Base-by-base conservation (phyloP, 2,797 vertebrate genomes). In the Hylomyscus alleni region DNA sequence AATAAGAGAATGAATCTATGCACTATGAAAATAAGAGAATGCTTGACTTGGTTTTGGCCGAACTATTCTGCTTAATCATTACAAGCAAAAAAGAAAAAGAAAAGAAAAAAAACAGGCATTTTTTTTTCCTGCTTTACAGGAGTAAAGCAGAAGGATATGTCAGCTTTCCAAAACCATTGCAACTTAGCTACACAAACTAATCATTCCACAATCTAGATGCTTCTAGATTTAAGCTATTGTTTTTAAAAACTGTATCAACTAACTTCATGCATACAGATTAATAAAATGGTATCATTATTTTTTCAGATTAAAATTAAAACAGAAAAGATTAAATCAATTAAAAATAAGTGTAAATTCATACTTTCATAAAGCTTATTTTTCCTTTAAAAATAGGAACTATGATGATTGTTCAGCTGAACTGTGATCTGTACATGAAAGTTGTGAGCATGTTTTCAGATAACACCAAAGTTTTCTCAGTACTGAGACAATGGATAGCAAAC, bases 201-300 rank as follows among this genome's bases (percentile, higher is more conserved):
- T 83, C 65, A 90, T 44, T 44, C 26, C 67, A 94, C 34, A 37
- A 94, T 83, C 62, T 89, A 96, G 34, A 90, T 90, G 56, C 81
- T 95, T 95, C 93, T 80, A 82, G n/a, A 76, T 26, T 90, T 96
- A 96, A 98, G 97, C 95, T 89, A 98, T 82, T 96, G 93, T 93
- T 95, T 82, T 96, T 29, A 80, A 95, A 95, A 98, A 97, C 78
- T 69, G 40, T 37, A 96, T 92, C 83, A 97, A 97, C 19, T 47
- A 93, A 96, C 91, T 84, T 91, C 89, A 93, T 92, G 91, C 87
- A 97, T 96, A 93, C 69, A 92, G 87, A 97, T 87, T 14, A 93
- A 91, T 94, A 97, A 98, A 96, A 92, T 78, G 44, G 62, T 98
- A 98, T 98, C 97, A 91, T 29, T 98, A 98, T 98, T 98, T 98